Evolutionary conservation across 2,797 vertebrate species (phyloP), one percentile per base, ranked within the genome.

Genomic region (Bucorvus abyssinicus): DNA sequence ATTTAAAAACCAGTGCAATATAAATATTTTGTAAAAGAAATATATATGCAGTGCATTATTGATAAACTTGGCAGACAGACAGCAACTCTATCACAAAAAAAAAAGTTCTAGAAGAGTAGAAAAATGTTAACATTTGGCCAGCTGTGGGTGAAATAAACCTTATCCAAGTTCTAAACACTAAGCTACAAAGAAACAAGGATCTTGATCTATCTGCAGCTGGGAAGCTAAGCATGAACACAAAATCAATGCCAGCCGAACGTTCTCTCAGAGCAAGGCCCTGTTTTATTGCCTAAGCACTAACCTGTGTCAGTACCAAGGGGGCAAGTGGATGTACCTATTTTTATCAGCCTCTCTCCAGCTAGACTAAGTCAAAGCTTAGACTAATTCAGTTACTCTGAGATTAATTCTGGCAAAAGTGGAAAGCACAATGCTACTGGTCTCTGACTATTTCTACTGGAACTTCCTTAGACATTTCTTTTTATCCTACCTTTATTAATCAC

Each of bases 1-100:
- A 60, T 56, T 87, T 19, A 0, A 36, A 55, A 73, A 76, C 3
- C 8, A 80, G 29, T 52, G 12, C 20, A 65, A 63, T 67, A 40
- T 22, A 38, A 82, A 60, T 70, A 70, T 83, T 87, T 76, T 85
- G 60, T 57, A 52, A 63, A 75, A 79, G 12, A 67, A 45, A 68
- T 11, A 30, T 7, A 36, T 47, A 53, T 26, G 9, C 16, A 59
- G 17, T 27, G 16, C 36, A 45, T 32, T 78, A 45, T 18, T 78
- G 61, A 61, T 86, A 87, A 96, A 12, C 14, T 89, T 87, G 86
- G 50, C 68, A 94, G 65, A 52, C 65, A 89, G 13, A 45, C 21
- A 27, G 5, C 29, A 71, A n/a, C n/a, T 23, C 15, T 71, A 27
- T 45, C 12, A 53, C 38, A 49, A 36, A 55, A 65, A 65, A 59